Evolutionary conservation across 2,113 vertebrate genomes (phyloP), one percentile per base, ranked within the genome.

Genomic region (Rhadina sibilatrix): DNA sequence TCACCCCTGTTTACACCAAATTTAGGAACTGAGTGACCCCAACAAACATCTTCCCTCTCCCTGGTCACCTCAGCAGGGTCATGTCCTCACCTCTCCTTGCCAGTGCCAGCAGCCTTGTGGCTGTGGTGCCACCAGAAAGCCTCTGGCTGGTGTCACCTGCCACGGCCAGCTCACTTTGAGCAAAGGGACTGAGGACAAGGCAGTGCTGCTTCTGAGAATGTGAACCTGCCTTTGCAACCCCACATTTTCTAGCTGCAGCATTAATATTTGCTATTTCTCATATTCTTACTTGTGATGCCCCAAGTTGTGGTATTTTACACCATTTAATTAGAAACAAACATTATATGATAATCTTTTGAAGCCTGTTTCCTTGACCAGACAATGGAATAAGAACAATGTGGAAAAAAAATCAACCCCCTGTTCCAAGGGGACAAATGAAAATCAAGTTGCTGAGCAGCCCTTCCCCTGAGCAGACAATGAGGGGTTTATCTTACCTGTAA

Each of bases 281-380:
- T 61, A 5, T 14, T 61, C 50, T 69, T 30, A 21, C 69, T 44
- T 77, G 70, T 21, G 57, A 59, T 54, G 57, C 14, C 30, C 57
- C 38, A 37, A 91, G 61, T 21, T 3, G 0, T n/a, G 53, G 50
- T 37, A 22, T 57, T 92, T 92, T 84, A 59, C 83, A 94, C 17
- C 59, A 15, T 84, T 79, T 92, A 89, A 96, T 96, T 95, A 46
- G 91, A 97, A 96, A 47, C 72, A 92, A 95, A 72, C 42, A 69
- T 50, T 66, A 8, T 10, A 37, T 14, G 15, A 57, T 87, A 91
- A 96, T 94, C 86, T 87, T 54, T 74, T 74, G 86, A 93, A 94
- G 77, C 77, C 35, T 44, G 69, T 82, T 92, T 90, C 49, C 50
- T 89, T 40, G 19, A 76, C 65, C 72, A 92, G 74, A 56, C n/a